A percentile compares a stretch with the other conserved stretches of the same genome.
These are phyloP conservation scores for Oreochromis tanganicae DNA, from an alignment of 2,113 vertebrate species.

Conservation along the genomic window DNA sequence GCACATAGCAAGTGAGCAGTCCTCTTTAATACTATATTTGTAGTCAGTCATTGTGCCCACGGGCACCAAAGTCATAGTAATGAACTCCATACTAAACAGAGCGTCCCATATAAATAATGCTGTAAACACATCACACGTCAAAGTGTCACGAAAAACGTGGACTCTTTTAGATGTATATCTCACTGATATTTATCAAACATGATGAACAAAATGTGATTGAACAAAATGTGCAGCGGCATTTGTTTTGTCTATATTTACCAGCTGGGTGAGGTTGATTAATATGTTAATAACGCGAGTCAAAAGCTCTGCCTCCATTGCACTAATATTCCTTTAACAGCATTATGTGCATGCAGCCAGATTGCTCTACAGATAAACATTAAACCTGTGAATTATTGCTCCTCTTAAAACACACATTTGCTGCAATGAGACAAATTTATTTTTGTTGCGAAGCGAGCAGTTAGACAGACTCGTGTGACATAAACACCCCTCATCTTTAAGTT, in stretches of 20 bases:
- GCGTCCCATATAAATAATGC: neutral
- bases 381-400: neutral
- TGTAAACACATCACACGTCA: neutral
- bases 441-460: neutral
- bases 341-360: neutral
- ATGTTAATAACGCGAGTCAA: neutral
- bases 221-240: neutral
- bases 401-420: neutral
- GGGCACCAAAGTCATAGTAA: neutral
- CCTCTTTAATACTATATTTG: neutral
- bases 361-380: neutral
- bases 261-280: neutral
- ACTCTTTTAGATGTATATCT: neutral
- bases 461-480: neutral
- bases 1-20: neutral
- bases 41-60: neutral
- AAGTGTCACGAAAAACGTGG: neutral
- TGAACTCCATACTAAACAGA: neutral
- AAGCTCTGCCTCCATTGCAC: neutral
- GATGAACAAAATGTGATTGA: neutral
- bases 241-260: neutral
- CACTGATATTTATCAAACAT: neutral
- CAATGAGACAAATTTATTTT: neutral
- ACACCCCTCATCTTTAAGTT: neutral
- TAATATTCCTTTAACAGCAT: neutral